These are phyloP conservation scores for Prionailurus viverrinus DNA, from an alignment of 2,113 vertebrate species.

Conservation along the genomic window DNA sequence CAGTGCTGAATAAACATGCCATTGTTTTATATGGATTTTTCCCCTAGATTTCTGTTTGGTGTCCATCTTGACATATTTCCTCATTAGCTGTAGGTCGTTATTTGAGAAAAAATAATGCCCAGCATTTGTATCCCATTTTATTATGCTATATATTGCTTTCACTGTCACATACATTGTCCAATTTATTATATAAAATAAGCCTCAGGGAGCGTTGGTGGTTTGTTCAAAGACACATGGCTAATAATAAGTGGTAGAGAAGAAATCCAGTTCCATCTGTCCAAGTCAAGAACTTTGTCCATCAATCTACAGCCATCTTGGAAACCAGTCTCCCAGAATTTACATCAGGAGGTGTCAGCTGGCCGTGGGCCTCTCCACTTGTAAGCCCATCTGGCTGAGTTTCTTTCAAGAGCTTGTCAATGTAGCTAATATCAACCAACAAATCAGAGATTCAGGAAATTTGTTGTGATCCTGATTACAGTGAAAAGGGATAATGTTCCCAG, in stretches of 20 bases:
- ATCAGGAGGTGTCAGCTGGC: background rate
- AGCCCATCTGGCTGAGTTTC: background rate
- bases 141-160: background rate
- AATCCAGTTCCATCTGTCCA: background rate
- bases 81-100: background rate
- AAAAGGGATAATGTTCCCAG: background rate
- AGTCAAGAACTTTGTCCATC: slow-evolving; percentile 43
- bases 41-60: background rate
- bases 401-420: background rate
- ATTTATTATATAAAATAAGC: slow-evolving; percentile 15
- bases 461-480: background rate
- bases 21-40: background rate
- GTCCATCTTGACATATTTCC: background rate
- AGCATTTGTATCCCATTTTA: background rate
- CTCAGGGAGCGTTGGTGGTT: background rate
- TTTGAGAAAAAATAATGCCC: background rate
- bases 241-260: background rate
- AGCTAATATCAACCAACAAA: background rate
- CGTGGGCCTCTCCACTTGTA: background rate
- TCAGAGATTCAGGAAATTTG: background rate
- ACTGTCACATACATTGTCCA: background rate
- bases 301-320: background rate
- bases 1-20: background rate
- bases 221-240: background rate
- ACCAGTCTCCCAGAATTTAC: background rate